Conservation (phyloP, 2,888 invertebrate genomes). For the Portevinia maculata region DNA sequence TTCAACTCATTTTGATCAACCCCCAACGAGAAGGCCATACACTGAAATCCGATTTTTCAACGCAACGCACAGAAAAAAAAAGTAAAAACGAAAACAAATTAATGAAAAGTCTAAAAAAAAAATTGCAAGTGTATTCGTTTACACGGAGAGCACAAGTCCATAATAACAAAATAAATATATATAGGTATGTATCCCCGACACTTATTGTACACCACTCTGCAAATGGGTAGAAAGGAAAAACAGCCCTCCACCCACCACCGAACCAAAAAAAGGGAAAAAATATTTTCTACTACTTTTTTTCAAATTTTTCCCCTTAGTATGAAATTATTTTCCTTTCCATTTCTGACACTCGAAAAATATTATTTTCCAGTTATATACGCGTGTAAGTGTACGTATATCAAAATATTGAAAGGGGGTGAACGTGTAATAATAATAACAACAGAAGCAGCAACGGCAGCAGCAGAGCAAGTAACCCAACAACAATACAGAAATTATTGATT, state of each 20-base stretch:
- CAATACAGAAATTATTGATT: constrained; percentile 70
- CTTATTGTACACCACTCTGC: constrained; percentile 38
- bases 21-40: constrained; percentile 75
- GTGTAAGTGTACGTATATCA: constrained; percentile 78
- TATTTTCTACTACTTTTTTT: constrained; percentile 54
- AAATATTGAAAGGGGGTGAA: constrained; percentile 80
- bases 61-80: constrained; percentile 45
- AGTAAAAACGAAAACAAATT: constrained; percentile 61
- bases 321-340: constrained; percentile 83
- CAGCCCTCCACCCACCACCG: constrained; percentile 49
- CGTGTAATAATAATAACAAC: constrained; percentile 79
- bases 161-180: constrained; percentile 64
- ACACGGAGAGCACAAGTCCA: constrained; percentile 48
- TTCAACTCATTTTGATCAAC: constrained; percentile 76
- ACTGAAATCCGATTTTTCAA: constrained; percentile 75
- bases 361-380: constrained; percentile 81
- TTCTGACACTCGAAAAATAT: constrained; percentile 82
- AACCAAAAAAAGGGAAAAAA: constrained; percentile 51
- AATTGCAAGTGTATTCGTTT: constrained; percentile 70
- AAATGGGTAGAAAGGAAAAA: constrained; percentile 57
- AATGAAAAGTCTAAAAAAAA: constrained; percentile 72
- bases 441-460: constrained; percentile 59
- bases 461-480: constrained; percentile 62
- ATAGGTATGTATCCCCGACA: constrained; percentile 42
- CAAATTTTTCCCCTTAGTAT: constrained; percentile 76